Evolutionary conservation across 2,797 vertebrate genomes (phyloP), one percentile per base, ranked within the genome.

Genomic region (Coreius guichenoti): DNA sequence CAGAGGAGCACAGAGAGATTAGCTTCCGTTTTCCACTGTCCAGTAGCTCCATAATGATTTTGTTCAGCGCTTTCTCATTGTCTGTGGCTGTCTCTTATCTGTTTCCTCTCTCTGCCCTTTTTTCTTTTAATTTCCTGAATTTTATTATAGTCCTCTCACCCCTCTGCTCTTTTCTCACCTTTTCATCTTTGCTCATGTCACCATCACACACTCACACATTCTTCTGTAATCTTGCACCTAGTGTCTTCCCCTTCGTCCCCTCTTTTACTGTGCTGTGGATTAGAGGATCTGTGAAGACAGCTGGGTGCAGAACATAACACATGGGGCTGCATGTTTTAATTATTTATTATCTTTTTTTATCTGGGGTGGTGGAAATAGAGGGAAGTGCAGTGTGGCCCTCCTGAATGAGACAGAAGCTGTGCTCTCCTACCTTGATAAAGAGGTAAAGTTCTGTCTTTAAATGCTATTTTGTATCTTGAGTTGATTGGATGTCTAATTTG

Each of bases 351-450:
- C 23, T 58, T 75, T 43, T 76, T 43, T 49, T 61, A 2, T 72
- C 13, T 69, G 68, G 47, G 47, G 17, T 80, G 39, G 19, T 78
- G 69, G 5, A 74, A 80, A n/a, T 88, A 99, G 98, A 95, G 98
- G 98, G 84, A 99, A 99, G 93, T 99, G 97, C 95, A 97, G 96
- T 43, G 97, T 99, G 86, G 97, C 98, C 1, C 96, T 99, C 91
- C 93, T 99, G 91, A 99, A 99, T 74, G 98, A 99, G 91, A 99
- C 98, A 1, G 98, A 99, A 90, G 96, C 96, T 0, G 97, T 99
- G 88, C 93, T 98, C 86, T 98, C 97, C 0, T 99, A 99, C 92
- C 96, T 99, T 92, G 98, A 98, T 90, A 99, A 98, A 95, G 98
- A 99, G 97, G 98, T 99, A 95, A 3, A 14, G 6, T n/a, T 23